A percentile compares a stretch with the other conserved stretches of the same genome.
Evolutionary conservation across 2,113 vertebrate species (phyloP).

Genomic region (Sarotherodon lohbergeri): DNA sequence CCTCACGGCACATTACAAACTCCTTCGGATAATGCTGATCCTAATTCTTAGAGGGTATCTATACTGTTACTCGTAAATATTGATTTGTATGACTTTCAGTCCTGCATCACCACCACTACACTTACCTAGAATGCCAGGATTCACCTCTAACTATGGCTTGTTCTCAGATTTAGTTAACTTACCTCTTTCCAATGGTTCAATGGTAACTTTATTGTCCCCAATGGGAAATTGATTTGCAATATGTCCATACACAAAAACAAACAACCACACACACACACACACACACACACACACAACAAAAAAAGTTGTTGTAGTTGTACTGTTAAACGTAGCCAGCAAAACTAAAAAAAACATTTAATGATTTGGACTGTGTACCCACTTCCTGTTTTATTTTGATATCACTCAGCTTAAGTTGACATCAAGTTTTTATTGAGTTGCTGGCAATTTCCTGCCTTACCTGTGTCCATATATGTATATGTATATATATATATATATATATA

Average conservation of each 20-base stretch:
- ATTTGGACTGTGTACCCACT: background rate
- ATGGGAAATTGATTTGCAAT: background rate
- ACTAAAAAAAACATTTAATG: background rate
- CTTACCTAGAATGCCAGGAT: background rate
- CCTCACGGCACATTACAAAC: background rate
- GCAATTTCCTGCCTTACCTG: background rate
- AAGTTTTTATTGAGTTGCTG: background rate
- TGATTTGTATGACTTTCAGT: background rate
- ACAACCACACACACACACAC: background rate
- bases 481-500: no score
- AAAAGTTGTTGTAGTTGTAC: background rate
- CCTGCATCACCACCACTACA: background rate
- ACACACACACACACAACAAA: background rate
- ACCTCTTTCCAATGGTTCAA: background rate
- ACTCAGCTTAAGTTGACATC: background rate
- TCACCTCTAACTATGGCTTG: background rate
- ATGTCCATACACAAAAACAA: background rate
- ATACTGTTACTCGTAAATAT: background rate
- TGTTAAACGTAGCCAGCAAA: background rate
- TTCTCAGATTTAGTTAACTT: background rate
- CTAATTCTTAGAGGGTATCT: background rate
- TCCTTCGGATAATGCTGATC: background rate
- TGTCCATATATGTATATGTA: background rate
- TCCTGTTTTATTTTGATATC: background rate
- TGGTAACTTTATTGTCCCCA: background rate